These are phyloP conservation scores for Pegoplata infirma DNA, from an alignment of 2,888 invertebrate species.

Conservation along the genomic window DNA sequence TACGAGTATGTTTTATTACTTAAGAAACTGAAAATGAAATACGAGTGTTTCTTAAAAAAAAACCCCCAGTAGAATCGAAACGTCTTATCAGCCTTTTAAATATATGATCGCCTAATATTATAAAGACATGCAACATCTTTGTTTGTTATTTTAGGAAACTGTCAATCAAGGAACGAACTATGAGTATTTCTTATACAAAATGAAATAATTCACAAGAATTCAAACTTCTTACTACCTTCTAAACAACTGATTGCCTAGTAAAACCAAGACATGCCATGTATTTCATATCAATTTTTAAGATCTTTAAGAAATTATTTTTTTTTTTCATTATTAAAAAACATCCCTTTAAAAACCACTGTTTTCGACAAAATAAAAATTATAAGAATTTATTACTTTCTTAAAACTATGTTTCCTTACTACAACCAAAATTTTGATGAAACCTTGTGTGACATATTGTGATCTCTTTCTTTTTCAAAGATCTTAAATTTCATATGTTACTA, in stretches of 20 bases:
- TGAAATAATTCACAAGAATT: not conserved
- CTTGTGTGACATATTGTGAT: not conserved
- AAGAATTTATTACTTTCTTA: not conserved
- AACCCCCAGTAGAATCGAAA: not conserved
- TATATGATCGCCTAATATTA: conserved; percentile 6
- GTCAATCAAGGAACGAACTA: no score
- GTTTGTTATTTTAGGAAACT: not conserved
- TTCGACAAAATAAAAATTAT: not conserved
- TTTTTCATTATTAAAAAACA: no score
- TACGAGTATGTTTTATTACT: no score
- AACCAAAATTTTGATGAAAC: not conserved
- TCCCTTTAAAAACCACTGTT: not conserved
- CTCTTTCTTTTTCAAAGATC: not conserved
- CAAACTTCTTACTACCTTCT: not conserved
- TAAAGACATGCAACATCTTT: conserved; percentile 14
- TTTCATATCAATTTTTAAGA: not conserved
- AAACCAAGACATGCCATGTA: not conserved
- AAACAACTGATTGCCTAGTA: not conserved
- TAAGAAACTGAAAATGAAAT: not conserved
- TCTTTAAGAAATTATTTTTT: no score
- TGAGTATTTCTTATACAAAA: not conserved
- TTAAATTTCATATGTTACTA: not conserved
- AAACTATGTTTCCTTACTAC: not conserved
- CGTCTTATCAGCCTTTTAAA: conserved; percentile 13
- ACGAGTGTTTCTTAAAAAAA: not conserved